Conservation (phyloP, 2,797 vertebrate genomes). For the Tokudaia muenninki region DNA sequence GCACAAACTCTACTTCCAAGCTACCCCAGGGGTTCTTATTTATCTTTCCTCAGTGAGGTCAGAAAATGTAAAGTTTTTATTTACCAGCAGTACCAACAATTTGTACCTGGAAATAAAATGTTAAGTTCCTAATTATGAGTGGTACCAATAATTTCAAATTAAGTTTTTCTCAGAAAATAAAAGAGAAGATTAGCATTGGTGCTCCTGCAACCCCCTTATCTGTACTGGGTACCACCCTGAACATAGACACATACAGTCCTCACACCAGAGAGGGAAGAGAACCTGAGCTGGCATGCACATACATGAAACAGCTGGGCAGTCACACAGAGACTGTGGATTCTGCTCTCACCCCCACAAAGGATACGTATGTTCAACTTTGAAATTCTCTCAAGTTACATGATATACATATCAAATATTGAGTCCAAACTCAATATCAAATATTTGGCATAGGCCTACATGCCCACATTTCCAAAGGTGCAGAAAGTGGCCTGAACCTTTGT, state of each 20-base stretch:
- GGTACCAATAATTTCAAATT: slow-evolving; percentile 9
- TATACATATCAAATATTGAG: background rate
- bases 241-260: background rate
- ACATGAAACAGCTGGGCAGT: background rate
- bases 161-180: background rate
- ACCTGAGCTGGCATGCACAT: accelerated
- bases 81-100: background rate
- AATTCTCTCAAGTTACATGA: background rate
- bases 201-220: background rate
- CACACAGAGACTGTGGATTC: background rate
- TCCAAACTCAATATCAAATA: slow-evolving; percentile 25
- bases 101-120: background rate
- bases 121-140: background rate
- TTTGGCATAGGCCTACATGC: background rate
- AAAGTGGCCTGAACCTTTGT: background rate
- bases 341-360: background rate
- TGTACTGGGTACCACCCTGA: background rate
- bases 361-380: background rate
- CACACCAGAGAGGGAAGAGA: background rate
- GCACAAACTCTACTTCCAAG: background rate
- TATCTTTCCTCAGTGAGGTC: background rate
- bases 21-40: background rate
- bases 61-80: background rate
- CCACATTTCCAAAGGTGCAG: background rate
- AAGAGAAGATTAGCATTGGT: background rate